A percentile compares a stretch with the other conserved stretches of the same genome.
Conservation (phyloP, 1,140 invertebrate genomes). For the Pachyrhynchus sulphureomaculatus region DNA sequence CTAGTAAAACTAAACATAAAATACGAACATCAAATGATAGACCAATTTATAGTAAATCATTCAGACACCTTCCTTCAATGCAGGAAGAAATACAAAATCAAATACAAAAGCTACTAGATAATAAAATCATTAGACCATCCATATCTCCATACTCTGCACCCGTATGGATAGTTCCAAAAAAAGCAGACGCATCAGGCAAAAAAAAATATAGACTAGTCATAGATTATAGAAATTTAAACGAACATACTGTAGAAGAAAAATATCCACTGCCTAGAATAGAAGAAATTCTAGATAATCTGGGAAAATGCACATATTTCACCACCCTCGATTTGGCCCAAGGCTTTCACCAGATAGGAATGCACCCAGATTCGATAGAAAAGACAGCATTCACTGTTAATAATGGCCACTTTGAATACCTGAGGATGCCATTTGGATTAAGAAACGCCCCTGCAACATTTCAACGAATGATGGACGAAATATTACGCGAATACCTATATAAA, state of each 20-base stretch:
- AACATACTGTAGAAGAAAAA: conserved; percentile 51
- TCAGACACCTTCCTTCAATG: conserved; percentile 31
- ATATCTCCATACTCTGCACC: conserved; percentile 43
- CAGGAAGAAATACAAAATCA: conserved; percentile 44
- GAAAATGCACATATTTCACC: conserved; percentile 52
- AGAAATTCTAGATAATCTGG: conserved; percentile 54
- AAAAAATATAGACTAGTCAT: conserved; percentile 49
- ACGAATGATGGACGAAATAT: conserved; percentile 47
- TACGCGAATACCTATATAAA: conserved; percentile 37
- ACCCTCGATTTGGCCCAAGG: conserved; percentile 55
- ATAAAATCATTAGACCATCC: conserved; percentile 44
- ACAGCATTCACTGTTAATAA: conserved; percentile 51
- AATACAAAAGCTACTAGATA: conserved; percentile 39
- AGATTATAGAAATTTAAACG: conserved; percentile 52
- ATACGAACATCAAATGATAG: conserved; percentile 9
- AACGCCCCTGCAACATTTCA: conserved; percentile 54
- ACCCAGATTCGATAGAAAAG: conserved; percentile 47
- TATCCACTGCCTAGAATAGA: conserved; percentile 59
- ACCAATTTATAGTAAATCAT: conserved; percentile 27
- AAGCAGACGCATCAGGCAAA: conserved; percentile 44
- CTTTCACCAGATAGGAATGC: conserved; percentile 55
- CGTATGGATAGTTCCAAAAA: conserved; percentile 48
- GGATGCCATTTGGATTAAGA: conserved; percentile 52
- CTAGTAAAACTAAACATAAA: conserved; percentile 12
- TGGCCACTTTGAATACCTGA: conserved; percentile 48